A percentile compares a stretch with the other conserved stretches of the same genome.
These are phyloP conservation scores for Lithophane ornitopus DNA, from an alignment of 2,888 invertebrate species.

Conservation along the genomic window DNA sequence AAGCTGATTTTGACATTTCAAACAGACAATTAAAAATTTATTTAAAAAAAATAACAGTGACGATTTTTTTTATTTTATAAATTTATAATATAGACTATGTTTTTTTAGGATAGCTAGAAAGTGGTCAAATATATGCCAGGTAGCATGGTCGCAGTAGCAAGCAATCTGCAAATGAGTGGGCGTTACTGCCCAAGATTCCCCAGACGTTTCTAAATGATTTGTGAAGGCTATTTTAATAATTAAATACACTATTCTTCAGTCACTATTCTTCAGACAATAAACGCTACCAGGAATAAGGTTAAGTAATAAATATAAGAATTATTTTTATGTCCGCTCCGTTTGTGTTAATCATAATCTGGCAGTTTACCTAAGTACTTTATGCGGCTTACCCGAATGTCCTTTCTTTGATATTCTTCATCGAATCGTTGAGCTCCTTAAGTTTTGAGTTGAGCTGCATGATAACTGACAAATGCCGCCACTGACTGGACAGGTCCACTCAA, in stretches of 20 bases:
- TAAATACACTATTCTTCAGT: background rate
- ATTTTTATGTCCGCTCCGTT: background rate
- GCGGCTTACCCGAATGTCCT: background rate
- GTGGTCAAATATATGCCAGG: background rate
- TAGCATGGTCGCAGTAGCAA: background rate
- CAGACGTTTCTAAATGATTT: background rate
- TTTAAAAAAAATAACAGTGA: too few relatives aligned
- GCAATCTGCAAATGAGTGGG: background rate
- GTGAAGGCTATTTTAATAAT: background rate
- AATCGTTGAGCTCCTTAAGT: too few relatives aligned
- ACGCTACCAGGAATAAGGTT: background rate
- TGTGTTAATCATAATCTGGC: background rate
- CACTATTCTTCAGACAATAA: background rate
- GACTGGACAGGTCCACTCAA: too few relatives aligned
- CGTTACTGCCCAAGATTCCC: background rate
- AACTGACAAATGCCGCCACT: too few relatives aligned
- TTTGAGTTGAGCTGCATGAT: too few relatives aligned
- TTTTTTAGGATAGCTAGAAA: too few relatives aligned
- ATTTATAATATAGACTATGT: too few relatives aligned
- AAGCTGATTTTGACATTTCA: too few relatives aligned
- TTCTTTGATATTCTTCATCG: background rate
- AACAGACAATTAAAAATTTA: too few relatives aligned
- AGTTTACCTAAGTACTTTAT: background rate
- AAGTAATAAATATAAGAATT: background rate
- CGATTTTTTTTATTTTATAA: too few relatives aligned